These are phyloP conservation scores for Asteroscopus sphinx DNA, from an alignment of 2,888 invertebrate species.

Conservation along the genomic window DNA sequence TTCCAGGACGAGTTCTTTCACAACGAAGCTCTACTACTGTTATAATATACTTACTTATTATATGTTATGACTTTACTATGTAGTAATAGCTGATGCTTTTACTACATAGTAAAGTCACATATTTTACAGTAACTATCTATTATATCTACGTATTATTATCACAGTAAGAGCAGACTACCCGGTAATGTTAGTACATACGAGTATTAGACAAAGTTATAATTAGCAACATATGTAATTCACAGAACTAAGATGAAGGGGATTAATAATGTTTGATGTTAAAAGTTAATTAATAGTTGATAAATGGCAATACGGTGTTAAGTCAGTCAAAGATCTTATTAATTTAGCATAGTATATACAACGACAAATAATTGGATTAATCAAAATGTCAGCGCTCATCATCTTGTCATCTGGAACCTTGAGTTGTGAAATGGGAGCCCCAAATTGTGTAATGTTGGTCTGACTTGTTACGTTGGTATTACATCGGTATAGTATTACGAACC, in stretches of 20 bases:
- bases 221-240: constrained; percentile 5
- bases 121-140: no score
- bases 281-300: constrained; percentile 58
- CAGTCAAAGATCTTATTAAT: constrained; percentile 63
- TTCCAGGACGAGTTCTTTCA: no score
- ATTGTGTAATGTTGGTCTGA: constrained; percentile 49
- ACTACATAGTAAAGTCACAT: no score
- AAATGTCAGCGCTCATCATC: constrained; percentile 63
- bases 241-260: constrained; percentile 22
- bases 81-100: no score
- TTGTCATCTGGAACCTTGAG: constrained; percentile 55
- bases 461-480: constrained; percentile 31
- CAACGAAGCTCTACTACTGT: no score
- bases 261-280: constrained; percentile 53
- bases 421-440: constrained; percentile 37
- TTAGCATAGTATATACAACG: constrained; percentile 57
- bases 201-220: constrained; percentile 25
- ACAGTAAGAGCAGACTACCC: no score
- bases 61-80: no score
- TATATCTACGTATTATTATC: no score
- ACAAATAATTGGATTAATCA: constrained; percentile 68
- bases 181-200: not conserved
- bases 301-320: constrained; percentile 39
- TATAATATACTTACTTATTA: not conserved
- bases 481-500: constrained; percentile 30